Evolutionary conservation across 2,888 invertebrate species (phyloP).

Genomic region (Calameuta idolon): DNA sequence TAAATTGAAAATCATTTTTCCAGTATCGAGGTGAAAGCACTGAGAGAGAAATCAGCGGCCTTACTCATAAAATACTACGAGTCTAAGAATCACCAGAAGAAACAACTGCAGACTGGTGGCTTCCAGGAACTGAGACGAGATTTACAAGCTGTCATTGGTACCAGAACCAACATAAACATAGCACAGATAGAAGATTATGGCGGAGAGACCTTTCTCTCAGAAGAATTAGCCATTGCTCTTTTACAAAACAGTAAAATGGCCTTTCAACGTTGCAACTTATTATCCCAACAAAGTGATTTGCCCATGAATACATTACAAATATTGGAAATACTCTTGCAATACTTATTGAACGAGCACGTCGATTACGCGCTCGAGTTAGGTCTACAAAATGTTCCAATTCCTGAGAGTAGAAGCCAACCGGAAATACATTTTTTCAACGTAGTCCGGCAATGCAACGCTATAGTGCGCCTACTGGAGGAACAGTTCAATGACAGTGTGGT

Average conservation of each 20-base stretch:
- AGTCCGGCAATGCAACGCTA: conserved; percentile 92
- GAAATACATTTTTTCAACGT: conserved; percentile 94
- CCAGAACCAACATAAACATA: conserved; percentile 91
- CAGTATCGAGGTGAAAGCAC: conserved; percentile 79
- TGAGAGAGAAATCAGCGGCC: conserved; percentile 81
- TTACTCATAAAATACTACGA: conserved; percentile 90
- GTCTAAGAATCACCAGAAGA: conserved; percentile 94
- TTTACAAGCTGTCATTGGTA: conserved; percentile 92
- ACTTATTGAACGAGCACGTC: conserved; percentile 90
- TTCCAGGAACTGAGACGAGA: conserved; percentile 94
- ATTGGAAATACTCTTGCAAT: conserved; percentile 86
- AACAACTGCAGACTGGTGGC: conserved; percentile 89
- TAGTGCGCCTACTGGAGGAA: conserved; percentile 92
- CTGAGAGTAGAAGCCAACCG: conserved; percentile 87
- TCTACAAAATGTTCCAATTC: conserved; percentile 87
- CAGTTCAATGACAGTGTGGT: conserved; percentile 90
- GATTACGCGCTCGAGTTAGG: conserved; percentile 97
- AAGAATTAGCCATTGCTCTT: conserved; percentile 91
- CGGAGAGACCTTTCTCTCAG: conserved; percentile 96
- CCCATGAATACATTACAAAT: conserved; percentile 83
- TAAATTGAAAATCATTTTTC: background rate
- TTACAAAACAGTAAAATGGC: conserved; percentile 92
- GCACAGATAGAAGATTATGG: conserved; percentile 96
- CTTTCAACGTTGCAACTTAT: conserved; percentile 85
- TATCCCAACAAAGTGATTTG: conserved; percentile 84